Evolutionary conservation across 2,797 vertebrate genomes (phyloP), one percentile per base, ranked within the genome.

Genomic region (Gadopsis bispinosus): DNA sequence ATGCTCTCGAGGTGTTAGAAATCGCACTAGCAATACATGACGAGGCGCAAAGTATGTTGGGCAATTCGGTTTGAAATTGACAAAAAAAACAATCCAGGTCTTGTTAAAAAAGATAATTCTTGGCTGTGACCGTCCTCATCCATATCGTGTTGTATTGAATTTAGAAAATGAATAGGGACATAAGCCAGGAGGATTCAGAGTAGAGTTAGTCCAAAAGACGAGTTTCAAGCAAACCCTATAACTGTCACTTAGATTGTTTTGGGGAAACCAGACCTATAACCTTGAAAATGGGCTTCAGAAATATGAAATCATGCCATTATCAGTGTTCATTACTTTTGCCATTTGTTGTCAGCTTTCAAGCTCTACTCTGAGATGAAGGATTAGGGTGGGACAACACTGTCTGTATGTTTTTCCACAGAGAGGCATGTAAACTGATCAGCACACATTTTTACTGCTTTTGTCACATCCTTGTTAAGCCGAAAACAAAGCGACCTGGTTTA

Each of bases 1-100:
- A 73, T 55, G 43, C 47, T 48, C 33, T 62, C 11, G 3, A 50
- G 53, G 62, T 43, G 71, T 73, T 66, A 70, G 26, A 71, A 83
- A 81, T 72, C 50, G 63, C 70, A 74, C 75, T 59, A 51, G 69
- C 31, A 77, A 69, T 79, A 71, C 48, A 74, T 50, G 47, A 47
- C 50, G 45, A 58, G 11, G 56, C 45, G 64, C 12, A 1, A 60
- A 66, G 58, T 60, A 33, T 85, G 39, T 37, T 71, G 22, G 33
- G n/a, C 14, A 66, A 75, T 64, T 76, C 58, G 65, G 48, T 58
- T 16, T 61, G 20, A 35, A 37, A 59, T 12, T 47, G 11, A 26
- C 26, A n/a, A 26, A 53, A 45, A 63, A 71, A 73, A 41, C 13
- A 61, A 63, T 70, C 37, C 65, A 62, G 41, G 41, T 74, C 43